Evolutionary conservation across 2,113 vertebrate species (phyloP).

Genomic region (Sinocyclocheilus rhinocerous): DNA sequence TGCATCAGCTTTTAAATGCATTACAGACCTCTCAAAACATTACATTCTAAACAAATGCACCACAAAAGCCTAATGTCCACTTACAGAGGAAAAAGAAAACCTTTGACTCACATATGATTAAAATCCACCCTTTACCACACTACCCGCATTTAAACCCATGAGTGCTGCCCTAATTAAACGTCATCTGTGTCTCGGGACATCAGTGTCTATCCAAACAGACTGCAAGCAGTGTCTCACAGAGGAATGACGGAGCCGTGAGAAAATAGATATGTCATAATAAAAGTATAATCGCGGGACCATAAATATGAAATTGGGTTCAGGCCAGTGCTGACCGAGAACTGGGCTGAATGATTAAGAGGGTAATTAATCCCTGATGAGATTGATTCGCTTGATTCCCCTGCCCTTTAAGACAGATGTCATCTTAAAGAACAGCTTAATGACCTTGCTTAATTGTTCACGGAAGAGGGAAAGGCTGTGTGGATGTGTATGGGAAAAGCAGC

Average conservation of each 20-base stretch:
- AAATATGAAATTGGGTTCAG: conserved; percentile 10
- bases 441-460: conserved; percentile 59
- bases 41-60: neutral
- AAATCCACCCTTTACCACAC: neutral
- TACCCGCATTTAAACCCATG: conserved; percentile 1
- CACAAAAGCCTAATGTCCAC: conserved; percentile 14
- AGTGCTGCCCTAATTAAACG: conserved; percentile 13
- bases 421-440: conserved; percentile 40
- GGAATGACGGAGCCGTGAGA: conserved; percentile 41
- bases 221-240: neutral
- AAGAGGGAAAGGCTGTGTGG: neutral
- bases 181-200: conserved; percentile 13
- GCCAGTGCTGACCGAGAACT: conserved; percentile 49
- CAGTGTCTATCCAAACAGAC: neutral
- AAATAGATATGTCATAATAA: conserved; percentile 57
- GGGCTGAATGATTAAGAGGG: conserved; percentile 50
- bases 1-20: conserved; percentile 7
- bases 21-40: neutral
- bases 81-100: conserved; percentile 4
- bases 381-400: conserved; percentile 59
- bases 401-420: conserved; percentile 59
- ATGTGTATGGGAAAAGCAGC: neutral
- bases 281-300: conserved; percentile 36
- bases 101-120: neutral
- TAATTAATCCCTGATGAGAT: conserved; percentile 63